phyloP scores from a whole-genome alignment of 2,888 invertebrate genomes.

The Hetaerina titia region DNA sequence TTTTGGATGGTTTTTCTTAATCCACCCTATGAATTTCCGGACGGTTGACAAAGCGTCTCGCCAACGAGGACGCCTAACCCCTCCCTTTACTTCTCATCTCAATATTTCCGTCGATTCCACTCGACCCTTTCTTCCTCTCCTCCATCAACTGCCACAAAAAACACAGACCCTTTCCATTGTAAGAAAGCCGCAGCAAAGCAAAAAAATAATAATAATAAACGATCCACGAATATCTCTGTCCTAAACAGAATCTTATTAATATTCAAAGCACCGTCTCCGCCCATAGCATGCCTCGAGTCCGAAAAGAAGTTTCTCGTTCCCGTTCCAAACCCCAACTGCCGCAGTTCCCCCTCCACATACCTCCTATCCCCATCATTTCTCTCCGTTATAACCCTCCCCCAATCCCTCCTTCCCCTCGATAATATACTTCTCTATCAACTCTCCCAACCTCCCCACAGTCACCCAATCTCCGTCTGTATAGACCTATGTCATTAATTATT shows the following conservation, averaged over 20 bases:
- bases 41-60: no score
- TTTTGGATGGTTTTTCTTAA: no score
- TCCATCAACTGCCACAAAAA: neutral
- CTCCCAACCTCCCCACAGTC: neutral
- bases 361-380: neutral
- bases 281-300: slow-evolving; percentile 18
- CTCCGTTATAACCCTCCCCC: neutral
- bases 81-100: neutral
- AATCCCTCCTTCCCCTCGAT: no score
- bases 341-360: neutral
- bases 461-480: neutral
- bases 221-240: slow-evolving; percentile 63
- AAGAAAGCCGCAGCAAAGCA: neutral
- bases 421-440: slow-evolving; percentile 4
- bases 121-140: neutral
- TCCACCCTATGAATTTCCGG: no score
- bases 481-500: neutral
- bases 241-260: slow-evolving; percentile 46
- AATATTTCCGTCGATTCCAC: neutral
- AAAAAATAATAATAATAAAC: slow-evolving; percentile 12
- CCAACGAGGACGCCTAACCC: no score
- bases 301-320: neutral
- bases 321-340: neutral
- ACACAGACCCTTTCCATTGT: neutral
- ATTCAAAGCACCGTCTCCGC: slow-evolving; percentile 53